These are phyloP conservation scores for Coelinius sp. DNA, from an alignment of 2,888 invertebrate species.

Conservation along the genomic window DNA sequence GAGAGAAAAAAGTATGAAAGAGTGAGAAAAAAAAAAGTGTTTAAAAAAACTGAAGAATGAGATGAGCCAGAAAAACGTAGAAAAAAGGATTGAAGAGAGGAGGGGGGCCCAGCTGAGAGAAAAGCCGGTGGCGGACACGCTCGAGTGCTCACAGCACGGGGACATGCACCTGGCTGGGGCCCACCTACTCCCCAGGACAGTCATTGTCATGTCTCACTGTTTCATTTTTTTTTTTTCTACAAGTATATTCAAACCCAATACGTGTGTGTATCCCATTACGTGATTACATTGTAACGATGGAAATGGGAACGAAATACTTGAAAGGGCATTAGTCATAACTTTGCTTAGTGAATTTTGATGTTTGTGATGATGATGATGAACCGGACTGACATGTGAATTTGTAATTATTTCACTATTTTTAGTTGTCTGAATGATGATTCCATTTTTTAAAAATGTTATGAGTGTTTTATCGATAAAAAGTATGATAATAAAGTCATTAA, in stretches of 20 bases:
- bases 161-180: conserved; percentile 19
- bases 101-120: conserved; percentile 4
- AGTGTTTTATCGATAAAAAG: no score
- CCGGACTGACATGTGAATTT: neutral
- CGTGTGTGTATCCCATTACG: neutral
- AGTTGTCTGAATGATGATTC: no score
- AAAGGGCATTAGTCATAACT: neutral
- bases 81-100: neutral
- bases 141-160: conserved; percentile 17
- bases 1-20: neutral
- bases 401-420: no score
- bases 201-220: conserved; percentile 3
- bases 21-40: neutral
- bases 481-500: no score
- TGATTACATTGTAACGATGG: neutral
- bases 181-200: conserved; percentile 14
- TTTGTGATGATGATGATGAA: neutral
- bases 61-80: neutral
- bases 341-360: neutral
- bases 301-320: neutral
- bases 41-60: conserved; percentile 14
- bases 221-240: neutral
- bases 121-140: conserved; percentile 9
- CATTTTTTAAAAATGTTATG: no score
- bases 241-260: neutral